Base-by-base conservation (phyloP, 2,797 vertebrate species). In the Sebastes alutus region DNA sequence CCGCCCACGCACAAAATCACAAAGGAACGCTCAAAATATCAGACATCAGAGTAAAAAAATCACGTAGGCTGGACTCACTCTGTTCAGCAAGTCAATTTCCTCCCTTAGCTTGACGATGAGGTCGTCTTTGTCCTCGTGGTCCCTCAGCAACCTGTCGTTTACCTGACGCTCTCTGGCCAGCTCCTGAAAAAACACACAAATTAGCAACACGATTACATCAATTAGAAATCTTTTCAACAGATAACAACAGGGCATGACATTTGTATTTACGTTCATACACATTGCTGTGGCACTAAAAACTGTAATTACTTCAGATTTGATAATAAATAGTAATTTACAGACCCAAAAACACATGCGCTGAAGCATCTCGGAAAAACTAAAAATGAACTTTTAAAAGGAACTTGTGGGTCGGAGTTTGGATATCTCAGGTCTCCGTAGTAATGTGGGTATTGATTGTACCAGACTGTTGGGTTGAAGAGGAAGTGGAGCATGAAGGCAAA, bases 71-170 rank as follows among this genome's bases (percentile, higher is more conserved):
- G 70, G 30, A 91, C 97, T 97, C 93, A 99, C 99, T 95, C 97
- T 96, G 94, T 98, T 99, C 90, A 99, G 95, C 90, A 99, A 94
- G 93, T 99, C 97, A 30, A 99, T 98, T 94, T 99, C 98, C 91
- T 99, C 98, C 92, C 95, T 99, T 92, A 99, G 96, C 92, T 98
- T 99, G 78, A 92, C 94, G 58, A 99, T 97, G 90, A 97, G 91
- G 78, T 99, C 97, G 11, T 99, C 98, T 95, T 99, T 98, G 87
- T 99, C 99, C 93, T 99, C 95, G 9, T 96, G 92, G 84, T 96
- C 89, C 87, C 96, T 97, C 88, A 97, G 80, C 92, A 99, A 87
- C 88, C 93, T 95, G 22, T 69, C 63, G 69, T 96, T 98, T 94
- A 99, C 98, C 92, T 99, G 97, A 52, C 94, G 96, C 95, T 99